A percentile compares a stretch with the other conserved stretches of the same genome.
Conservation (phyloP, 2,888 invertebrate genomes). For the Trachelus tabidus region DNA sequence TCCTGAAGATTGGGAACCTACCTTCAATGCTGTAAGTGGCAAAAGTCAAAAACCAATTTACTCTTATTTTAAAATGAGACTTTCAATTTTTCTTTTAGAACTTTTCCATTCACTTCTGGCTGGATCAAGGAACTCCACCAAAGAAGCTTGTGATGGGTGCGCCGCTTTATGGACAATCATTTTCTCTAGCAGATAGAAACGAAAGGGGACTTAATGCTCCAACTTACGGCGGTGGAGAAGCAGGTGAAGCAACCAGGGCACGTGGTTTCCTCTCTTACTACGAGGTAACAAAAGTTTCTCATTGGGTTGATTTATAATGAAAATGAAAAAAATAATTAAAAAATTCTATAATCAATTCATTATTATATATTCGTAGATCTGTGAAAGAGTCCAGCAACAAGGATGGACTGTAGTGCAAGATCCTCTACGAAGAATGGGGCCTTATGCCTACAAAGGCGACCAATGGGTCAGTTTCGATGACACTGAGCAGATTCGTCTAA, state of each 20-base stretch:
- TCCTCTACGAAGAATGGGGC: slow-evolving; percentile 84
- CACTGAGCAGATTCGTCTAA: slow-evolving; percentile 82
- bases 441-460: slow-evolving; percentile 84
- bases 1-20: slow-evolving; percentile 78
- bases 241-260: slow-evolving; percentile 88
- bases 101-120: slow-evolving; percentile 89
- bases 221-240: slow-evolving; percentile 88
- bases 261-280: slow-evolving; percentile 90
- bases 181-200: slow-evolving; percentile 77
- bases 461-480: slow-evolving; percentile 97
- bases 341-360: not conserved
- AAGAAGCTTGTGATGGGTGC: slow-evolving; percentile 87
- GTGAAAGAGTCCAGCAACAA: slow-evolving; percentile 78
- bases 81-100: slow-evolving; percentile 71
- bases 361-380: slow-evolving; percentile 72
- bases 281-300: slow-evolving; percentile 70
- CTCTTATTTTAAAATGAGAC: not conserved
- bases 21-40: slow-evolving; percentile 79
- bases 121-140: slow-evolving; percentile 81
- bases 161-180: slow-evolving; percentile 91
- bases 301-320: not conserved
- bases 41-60: not conserved
- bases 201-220: slow-evolving; percentile 78
- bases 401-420: slow-evolving; percentile 86
- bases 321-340: not conserved